Conservation (phyloP, 2,888 invertebrate species). For the Tenthredo scrophulariae region DNA sequence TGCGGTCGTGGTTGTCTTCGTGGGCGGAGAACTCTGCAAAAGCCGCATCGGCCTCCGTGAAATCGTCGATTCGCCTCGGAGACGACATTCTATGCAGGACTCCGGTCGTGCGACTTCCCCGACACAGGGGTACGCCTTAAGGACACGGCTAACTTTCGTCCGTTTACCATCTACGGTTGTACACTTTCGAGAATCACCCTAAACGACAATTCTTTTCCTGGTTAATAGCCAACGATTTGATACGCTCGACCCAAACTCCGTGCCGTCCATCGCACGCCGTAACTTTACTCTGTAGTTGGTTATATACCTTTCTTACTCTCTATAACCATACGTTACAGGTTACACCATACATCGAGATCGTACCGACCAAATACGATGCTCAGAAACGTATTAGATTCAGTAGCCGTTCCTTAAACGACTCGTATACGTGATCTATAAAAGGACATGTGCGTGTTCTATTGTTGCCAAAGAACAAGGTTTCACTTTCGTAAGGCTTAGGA, state of each 20-base stretch:
- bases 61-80: slow-evolving; percentile 76
- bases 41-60: slow-evolving; percentile 77
- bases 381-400: slow-evolving; percentile 44
- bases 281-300: slow-evolving; percentile 8
- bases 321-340: slow-evolving; percentile 5
- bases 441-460: slow-evolving; percentile 34
- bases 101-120: slow-evolving; percentile 70
- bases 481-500: background rate
- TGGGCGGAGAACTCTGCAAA: slow-evolving; percentile 77
- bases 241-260: slow-evolving; percentile 66
- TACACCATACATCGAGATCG: background rate
- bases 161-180: slow-evolving; percentile 40
- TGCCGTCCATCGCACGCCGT: slow-evolving; percentile 54
- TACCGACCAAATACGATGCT: background rate
- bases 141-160: slow-evolving; percentile 69
- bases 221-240: slow-evolving; percentile 64
- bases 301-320: background rate
- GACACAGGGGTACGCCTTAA: slow-evolving; percentile 66
- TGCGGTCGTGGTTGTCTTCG: slow-evolving; percentile 62
- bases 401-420: slow-evolving; percentile 54
- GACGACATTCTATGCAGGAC: slow-evolving; percentile 71
- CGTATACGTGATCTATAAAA: slow-evolving; percentile 36
- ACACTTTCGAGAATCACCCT: slow-evolving; percentile 37
- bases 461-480: slow-evolving; percentile 12
- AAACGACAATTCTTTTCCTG: slow-evolving; percentile 52